Evolutionary conservation across 2,797 vertebrate species (phyloP).

Genomic region (Eospalax fontanierii): DNA sequence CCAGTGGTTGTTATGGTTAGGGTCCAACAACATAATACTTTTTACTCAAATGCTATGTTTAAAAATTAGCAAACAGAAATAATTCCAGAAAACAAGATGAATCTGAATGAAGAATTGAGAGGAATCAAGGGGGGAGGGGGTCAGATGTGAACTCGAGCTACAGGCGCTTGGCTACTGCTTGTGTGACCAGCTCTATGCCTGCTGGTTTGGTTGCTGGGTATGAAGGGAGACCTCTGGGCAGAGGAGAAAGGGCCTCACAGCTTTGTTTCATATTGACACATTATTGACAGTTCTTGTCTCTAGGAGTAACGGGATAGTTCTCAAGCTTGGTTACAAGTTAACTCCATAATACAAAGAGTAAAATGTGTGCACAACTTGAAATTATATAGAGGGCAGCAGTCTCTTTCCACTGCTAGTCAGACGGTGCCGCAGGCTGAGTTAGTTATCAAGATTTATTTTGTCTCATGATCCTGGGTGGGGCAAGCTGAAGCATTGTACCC

Average conservation of each 20-base stretch:
- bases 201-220: background rate
- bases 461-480: background rate
- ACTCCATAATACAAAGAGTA: background rate
- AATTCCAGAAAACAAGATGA: background rate
- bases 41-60: conserved; percentile 12
- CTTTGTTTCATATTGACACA: background rate
- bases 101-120: background rate
- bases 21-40: background rate
- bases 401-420: background rate
- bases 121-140: background rate
- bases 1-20: too few relatives aligned
- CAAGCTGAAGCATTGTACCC: background rate
- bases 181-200: background rate
- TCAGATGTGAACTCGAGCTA: background rate
- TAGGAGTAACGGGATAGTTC: background rate
- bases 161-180: background rate
- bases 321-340: background rate
- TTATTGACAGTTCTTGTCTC: background rate
- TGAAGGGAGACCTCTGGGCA: background rate
- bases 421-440: background rate
- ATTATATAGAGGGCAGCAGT: background rate
- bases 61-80: background rate
- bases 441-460: background rate
- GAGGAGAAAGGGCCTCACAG: background rate
- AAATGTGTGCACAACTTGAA: background rate